Evolutionary conservation across 2,113 vertebrate genomes (phyloP).

Genomic region (Percina caprodes): DNA sequence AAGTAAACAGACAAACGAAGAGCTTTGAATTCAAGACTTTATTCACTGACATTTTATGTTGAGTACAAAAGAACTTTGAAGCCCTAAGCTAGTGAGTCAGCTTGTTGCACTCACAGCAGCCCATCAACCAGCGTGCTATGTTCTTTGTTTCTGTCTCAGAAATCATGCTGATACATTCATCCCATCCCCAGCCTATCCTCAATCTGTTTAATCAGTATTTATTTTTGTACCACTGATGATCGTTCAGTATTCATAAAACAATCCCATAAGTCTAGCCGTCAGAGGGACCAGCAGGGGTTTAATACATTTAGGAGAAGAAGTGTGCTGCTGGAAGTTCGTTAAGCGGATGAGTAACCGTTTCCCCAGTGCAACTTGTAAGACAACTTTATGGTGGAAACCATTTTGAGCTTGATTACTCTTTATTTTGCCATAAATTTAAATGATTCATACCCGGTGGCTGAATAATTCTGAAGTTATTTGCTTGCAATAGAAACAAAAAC

Average conservation of each 20-base stretch:
- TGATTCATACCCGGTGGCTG: constrained; percentile 53
- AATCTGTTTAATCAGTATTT: constrained; percentile 21
- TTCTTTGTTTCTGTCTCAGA: constrained; percentile 9
- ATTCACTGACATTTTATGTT: too few relatives aligned
- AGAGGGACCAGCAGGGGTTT: constrained; percentile 32
- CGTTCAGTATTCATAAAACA: constrained; percentile 43
- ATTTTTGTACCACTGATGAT: constrained; percentile 46
- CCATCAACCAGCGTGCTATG: constrained; percentile 1
- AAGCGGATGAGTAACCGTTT: constrained; percentile 63
- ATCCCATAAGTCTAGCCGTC: constrained; percentile 16
- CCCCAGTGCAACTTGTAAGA: constrained; percentile 7
- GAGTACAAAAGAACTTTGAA: too few relatives aligned
- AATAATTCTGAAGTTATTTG: constrained; percentile 51
- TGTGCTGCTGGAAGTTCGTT: constrained; percentile 52
- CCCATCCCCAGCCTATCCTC: constrained; percentile 3
- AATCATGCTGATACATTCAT: constrained; percentile 10
- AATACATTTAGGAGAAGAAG: constrained; percentile 38
- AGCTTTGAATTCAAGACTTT: too few relatives aligned
- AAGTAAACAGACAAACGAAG: too few relatives aligned
- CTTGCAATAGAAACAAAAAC: constrained; percentile 55
- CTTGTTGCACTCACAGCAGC: too few relatives aligned
- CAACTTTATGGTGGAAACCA: constrained; percentile 47
- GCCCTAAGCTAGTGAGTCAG: too few relatives aligned
- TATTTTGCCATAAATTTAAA: constrained; percentile 52
- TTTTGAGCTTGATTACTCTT: constrained; percentile 44